Evolutionary conservation across 2,888 invertebrate species (phyloP), one percentile per base, ranked within the genome.

Genomic region (Brachycybe producta): DNA sequence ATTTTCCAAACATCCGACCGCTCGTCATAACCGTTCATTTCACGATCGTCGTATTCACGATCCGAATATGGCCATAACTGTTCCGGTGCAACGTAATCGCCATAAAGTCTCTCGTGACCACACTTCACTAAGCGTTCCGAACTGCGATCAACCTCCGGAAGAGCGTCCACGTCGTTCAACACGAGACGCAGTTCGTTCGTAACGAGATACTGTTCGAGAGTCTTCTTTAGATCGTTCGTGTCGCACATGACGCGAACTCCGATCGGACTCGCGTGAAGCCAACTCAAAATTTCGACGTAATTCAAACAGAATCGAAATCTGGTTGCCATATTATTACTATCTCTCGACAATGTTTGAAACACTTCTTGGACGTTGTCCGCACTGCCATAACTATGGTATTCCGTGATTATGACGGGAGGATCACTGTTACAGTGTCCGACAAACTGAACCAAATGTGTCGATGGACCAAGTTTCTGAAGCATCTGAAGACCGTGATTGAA

Each of bases 1-100:
- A 69, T 62, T 61, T 72, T 71, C 68, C 68, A 72, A 23, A 72
- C 65, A 57, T 72, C 70, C 8, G 63, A 63, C 59, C 69, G 70
- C 54, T 71, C 70, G 59, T 67, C 61, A 57, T 71, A 71, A 5
- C 60, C 60, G 2, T 61, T 59, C 64, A 66, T 66, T 24, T 51
- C 28, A 0, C 41, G 48, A 23, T 62, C 60, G 46, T 55, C 44
- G 55, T 64, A 69, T 2, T 56, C 51, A 21, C 49, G 52, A 27
- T 60, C 56, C 8, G 54, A 54, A 56, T 54, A 57, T 0, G 63
- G 63, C 68, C 69, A 70, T 7, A 60, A 54, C 56, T 72, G 71
- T 57, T 73, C 72, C 5, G 72, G 72, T 7, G 72, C 71, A 2
- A 66, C 64, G 62, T 70, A 69, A 15, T 64, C 59, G 5, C 70